Evolutionary conservation across 1,140 invertebrate genomes (phyloP), one percentile per base, ranked within the genome.

Genomic region (Chironomus striatipennis): DNA sequence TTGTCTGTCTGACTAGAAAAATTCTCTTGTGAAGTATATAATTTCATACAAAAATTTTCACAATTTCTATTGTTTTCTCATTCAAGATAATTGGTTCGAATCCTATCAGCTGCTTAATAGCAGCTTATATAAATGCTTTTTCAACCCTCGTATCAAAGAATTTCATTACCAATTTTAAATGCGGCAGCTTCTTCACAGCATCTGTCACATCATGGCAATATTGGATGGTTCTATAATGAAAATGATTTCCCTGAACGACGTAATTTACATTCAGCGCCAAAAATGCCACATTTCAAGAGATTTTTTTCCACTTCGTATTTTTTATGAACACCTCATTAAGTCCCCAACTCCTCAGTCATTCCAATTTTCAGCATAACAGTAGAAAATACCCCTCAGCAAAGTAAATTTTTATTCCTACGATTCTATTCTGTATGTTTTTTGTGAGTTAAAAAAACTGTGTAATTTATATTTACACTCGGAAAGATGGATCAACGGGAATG

Each of bases 241-340:
- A 15, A 15, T n/a, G 47, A n/a, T 57, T 5, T 12, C 15, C 47
- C 5, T 10, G n/a, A 57, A 47, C 24, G 24, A 57, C 47, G 47
- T 57, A 57, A 57, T n/a, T 57, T 57, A 57, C 47, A 57, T 57
- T 57, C n/a, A n/a, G n/a, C 15, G 47, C 47, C 47, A 57, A n/a
- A 12, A 34, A 34, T 34, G 1, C 24, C 24, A 34, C 47, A 57
- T 57, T 57, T 57, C 47, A 10, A 57, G 47, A 57, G 47, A 57
- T 57, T 57, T 57, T 34, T 57, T 57, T 57, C 47, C 47, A 57
- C 47, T 7, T 70, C 65, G 65, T 70, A 70, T 70, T 70, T 70
- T 34, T 70, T 70, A 20, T 20, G 65, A 70, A 70, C 65, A 70
- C 65, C 65, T 70, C 65, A 70, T 70, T 70, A 70, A 70, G 20